These are phyloP conservation scores for Sebastiscus albofasciatus DNA, from an alignment of 2,797 vertebrate genomes.

Conservation along the genomic window DNA sequence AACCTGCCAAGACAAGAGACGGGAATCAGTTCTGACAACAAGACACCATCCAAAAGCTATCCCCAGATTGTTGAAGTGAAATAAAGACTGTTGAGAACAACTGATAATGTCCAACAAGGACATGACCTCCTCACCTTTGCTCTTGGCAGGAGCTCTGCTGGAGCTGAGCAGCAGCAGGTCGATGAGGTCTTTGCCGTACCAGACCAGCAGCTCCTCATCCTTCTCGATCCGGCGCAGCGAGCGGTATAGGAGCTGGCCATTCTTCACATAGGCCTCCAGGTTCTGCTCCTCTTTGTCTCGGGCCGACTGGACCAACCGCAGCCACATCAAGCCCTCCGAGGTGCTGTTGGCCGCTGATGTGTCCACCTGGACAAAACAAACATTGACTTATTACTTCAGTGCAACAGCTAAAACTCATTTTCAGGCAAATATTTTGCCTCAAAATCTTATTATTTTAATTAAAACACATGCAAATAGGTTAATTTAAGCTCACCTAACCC, in stretches of 20 bases:
- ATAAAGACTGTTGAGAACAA: neutral
- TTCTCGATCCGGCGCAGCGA: slow-evolving; percentile 95
- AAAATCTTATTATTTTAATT: neutral
- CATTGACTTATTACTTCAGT: neutral
- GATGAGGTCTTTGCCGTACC: slow-evolving; percentile 95
- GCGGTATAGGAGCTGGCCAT: slow-evolving; percentile 95
- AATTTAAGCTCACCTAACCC: neutral
- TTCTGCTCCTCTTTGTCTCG: slow-evolving; percentile 96
- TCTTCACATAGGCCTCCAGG: slow-evolving; percentile 97
- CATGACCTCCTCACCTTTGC: slow-evolving; percentile 79
- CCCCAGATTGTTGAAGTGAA: neutral
- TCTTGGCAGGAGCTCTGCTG: slow-evolving; percentile 84
- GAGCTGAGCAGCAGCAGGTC: slow-evolving; percentile 91
- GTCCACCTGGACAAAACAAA: slow-evolving; percentile 87
- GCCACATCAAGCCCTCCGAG: slow-evolving; percentile 96
- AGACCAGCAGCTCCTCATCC: slow-evolving; percentile 96
- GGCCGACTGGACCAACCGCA: slow-evolving; percentile 94
- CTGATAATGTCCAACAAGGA: neutral
- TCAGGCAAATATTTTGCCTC: neutral
- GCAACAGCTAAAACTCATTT: neutral
- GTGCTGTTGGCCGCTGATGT: slow-evolving; percentile 94
- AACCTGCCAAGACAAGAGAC: slow-evolving; percentile 73
- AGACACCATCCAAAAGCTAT: neutral
- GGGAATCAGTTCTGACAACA: neutral
- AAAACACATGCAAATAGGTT: neutral